Conservation (phyloP, 1,140 invertebrate species). For the Ganaspis sp. region DNA sequence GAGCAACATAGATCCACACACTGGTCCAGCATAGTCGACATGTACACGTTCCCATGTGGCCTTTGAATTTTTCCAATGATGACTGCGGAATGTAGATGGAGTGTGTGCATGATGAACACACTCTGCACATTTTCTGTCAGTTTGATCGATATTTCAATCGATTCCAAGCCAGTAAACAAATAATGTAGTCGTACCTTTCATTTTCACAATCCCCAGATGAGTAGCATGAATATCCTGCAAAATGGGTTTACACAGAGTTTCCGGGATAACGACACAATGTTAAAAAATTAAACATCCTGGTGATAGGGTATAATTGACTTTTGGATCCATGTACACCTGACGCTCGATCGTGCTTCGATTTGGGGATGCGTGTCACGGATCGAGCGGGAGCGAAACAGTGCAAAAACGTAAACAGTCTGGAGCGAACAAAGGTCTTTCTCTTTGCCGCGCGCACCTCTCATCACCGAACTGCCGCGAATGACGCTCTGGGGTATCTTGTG, state of each 20-base stretch:
- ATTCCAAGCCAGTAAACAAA: constrained; percentile 75
- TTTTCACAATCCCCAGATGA: constrained; percentile 73
- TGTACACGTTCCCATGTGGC: constrained; percentile 71
- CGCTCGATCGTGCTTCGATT: too few species aligned
- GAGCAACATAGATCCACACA: constrained; percentile 65
- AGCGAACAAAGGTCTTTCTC: too few species aligned
- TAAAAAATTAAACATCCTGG: constrained; percentile 50
- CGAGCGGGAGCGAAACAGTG: too few species aligned
- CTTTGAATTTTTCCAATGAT: constrained; percentile 55
- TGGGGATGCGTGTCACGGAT: too few species aligned
- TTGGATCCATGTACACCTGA: constrained; percentile 39
- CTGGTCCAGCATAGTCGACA: constrained; percentile 73
- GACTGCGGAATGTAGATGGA: constrained; percentile 36
- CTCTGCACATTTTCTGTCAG: constrained; percentile 37
- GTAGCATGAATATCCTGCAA: constrained; percentile 67
- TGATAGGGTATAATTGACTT: constrained; percentile 45
- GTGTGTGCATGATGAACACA: constrained; percentile 40
- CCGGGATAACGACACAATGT: constrained; percentile 60
- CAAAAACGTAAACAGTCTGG: too few species aligned
- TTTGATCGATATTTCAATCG: constrained; percentile 68
- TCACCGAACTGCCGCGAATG: too few species aligned
- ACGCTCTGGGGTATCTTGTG: too few species aligned
- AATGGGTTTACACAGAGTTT: constrained; percentile 49
- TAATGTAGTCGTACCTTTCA: constrained; percentile 73
- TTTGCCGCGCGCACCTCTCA: too few species aligned